Evolutionary conservation across 2,113 vertebrate genomes (phyloP), one percentile per base, ranked within the genome.

Genomic region (Hymenochirus boettgeri): DNA sequence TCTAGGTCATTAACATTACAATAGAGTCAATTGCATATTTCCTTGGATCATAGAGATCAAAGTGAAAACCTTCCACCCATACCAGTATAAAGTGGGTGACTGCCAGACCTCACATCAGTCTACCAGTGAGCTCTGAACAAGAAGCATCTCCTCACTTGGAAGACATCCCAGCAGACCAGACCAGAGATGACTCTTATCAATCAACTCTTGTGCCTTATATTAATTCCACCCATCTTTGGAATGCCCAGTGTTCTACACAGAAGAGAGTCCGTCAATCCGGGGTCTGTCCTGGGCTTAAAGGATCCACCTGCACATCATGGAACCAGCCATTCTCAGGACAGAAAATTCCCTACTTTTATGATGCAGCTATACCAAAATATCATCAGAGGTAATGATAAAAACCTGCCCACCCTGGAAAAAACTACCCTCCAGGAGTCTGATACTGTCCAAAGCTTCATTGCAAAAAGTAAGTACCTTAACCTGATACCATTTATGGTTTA

Each of bases 301-400:
- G 18, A 2, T 19, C 17, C 50, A 1, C 2, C 63, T 37, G 52
- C 35, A 10, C 22, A 19, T 31, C 61, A 26, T 11, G 71, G 61
- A 23, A 42, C 31, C 10, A 70, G 64, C 54, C 80, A 74, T 54
- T 3, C 21, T 0, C 61, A 26, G 24, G 65, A 47, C 15, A 71
- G 62, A 66, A 73, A 71, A 35, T 88, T 78, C 62, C 88, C 90
- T 24, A 54, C 65, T 22, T 89, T 90, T 77, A 92, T 94, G 92
- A 84, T 94, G 87, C 88, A 92, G 71, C 81, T 93, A 23, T 91
- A 92, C 70, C 82, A 77, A 54, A 79, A 82, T 39, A 81, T 86
- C 75, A 76, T 19, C 50, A 56, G 45, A 0, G 66, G 70, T 0
- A 74, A 75, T n/a, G 11, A 60, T 18, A 11, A 8, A 57, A 2